Base-by-base conservation (phyloP, 2,888 invertebrate genomes). In the Melieria omissa region DNA sequence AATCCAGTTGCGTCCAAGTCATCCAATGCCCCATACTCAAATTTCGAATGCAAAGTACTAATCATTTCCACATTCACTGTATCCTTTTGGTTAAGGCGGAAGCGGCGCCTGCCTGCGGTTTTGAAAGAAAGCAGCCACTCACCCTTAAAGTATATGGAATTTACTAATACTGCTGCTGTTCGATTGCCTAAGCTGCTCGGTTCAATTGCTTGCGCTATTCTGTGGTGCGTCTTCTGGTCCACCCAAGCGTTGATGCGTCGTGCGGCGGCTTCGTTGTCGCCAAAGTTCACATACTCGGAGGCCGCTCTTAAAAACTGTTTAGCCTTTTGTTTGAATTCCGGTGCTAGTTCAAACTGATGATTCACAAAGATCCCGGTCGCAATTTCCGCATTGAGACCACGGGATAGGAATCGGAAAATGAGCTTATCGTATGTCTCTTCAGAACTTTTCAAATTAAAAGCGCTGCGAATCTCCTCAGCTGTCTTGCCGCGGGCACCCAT, bases 241-340 rank as follows among this genome's bases (percentile, higher is more conserved):
- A 92, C 95, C 95, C 96, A 97, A 54, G 85, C 78, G 82, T 98
- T 98, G 63, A 98, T 95, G 0, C 83, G 85, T 0, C 87, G 78
- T 0, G 88, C 89, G 2, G 90, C 89, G 41, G 82, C 85, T 1
- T 78, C 80, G 1, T 88, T 84, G 41, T 90, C 76, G 0, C 69
- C 78, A 78, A 95, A 95, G 80, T 94, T 84, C 0, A 94, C 75
- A 63, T 88, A 87, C 80, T 92, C 89, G 5, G 92, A 89, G 45
- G 89, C 89, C 1, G 93, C 90, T 58, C 89, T 87, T 81, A 94
- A 95, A 44, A 90, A 87, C 57, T 90, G 88, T 8, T 88, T 81
- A 0, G 93, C 90, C 60, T 91, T 86, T 8, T 88, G 86, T 77
- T 90, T 88, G 76, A 92, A 91, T 16, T 87, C 82, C 0, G 88